Base-by-base conservation (phyloP, 2,888 invertebrate species). In the Cynaeus angustus region DNA sequence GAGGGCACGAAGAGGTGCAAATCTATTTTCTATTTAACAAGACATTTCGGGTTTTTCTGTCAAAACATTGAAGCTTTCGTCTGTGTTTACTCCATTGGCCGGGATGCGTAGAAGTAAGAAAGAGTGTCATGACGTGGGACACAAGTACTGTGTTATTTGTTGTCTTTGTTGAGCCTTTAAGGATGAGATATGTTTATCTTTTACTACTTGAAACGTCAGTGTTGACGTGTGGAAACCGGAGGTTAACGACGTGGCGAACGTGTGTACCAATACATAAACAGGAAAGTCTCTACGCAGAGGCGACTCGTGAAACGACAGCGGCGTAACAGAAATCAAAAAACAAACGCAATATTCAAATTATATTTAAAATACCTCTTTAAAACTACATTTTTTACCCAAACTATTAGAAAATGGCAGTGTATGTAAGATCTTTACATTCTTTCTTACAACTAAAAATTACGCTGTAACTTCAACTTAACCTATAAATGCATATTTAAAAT, bases 381-480 rank as follows among this genome's bases (percentile, higher is more conserved):
- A 9, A 1, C 1, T 33, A 2, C 9, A 9, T 6, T 33, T 9
- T 33, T 33, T 33, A 41, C 41, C 13, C 2, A 1, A 41, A 10
- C 41, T 50, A 50, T 50, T 28, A 50, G 28, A 53, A 61, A 61
- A 52, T 68, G 68, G 68, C 68, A 68, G 68, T 68, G 68, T 68
- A 41, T 41, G 62, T 68, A 68, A 62, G 61, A 55, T 68, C 61
- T 68, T 43, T 68, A 62, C 62, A 68, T 55, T 52, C 43, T 28
- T 26, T 67, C 14, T 41, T 33, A 9, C 4, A 2, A 43, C 9
- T 37, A 56, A 46, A n/a, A 68, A 70, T 70, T 74, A 75, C 72
- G 75, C 77, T 72, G 70, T 75, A 72, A 75, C 75, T 73, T 74
- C 66, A 21, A 21, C 21, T 3, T 21, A 70, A 76, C 7, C 43